Conservation (phyloP, 2,888 invertebrate species). For the Sclerodermus sp. region DNA sequence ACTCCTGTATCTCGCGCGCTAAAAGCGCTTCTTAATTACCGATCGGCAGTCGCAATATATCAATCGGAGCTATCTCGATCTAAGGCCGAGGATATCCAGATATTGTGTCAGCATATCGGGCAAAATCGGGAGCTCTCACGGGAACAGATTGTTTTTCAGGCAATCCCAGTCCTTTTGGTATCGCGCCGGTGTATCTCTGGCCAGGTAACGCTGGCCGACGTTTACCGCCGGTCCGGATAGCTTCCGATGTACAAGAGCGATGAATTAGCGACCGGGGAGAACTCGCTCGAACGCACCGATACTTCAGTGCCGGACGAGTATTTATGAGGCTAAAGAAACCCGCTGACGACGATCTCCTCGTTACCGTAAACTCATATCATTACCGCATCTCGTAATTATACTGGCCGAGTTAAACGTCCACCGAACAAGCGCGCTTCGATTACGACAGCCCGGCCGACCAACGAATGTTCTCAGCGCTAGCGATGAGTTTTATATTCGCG, state of each 20-base stretch:
- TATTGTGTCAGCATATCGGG: too few species aligned
- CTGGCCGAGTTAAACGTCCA: constrained; percentile 13
- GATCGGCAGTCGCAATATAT: too few species aligned
- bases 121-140: too few species aligned
- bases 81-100: too few species aligned
- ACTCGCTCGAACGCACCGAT: constrained; percentile 4
- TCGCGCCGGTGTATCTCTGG: too few species aligned
- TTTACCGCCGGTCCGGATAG: neutral
- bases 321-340: constrained; percentile 10
- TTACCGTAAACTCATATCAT: constrained; percentile 17
- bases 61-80: too few species aligned
- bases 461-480: neutral
- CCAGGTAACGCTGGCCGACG: too few species aligned
- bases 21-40: too few species aligned
- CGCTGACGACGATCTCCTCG: constrained; percentile 9
- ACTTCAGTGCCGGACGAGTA: constrained; percentile 3
- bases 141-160: too few species aligned
- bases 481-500: constrained; percentile 7
- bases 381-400: constrained; percentile 20
- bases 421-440: constrained; percentile 12
- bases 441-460: constrained; percentile 5
- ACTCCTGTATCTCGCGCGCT: too few species aligned
- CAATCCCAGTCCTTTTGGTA: too few species aligned
- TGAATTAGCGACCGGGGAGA: constrained; percentile 9
- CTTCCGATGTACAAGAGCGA: constrained; percentile 9